Evolutionary conservation across 2,797 vertebrate genomes (phyloP).

Genomic region (Leucoraja ocellata): DNA sequence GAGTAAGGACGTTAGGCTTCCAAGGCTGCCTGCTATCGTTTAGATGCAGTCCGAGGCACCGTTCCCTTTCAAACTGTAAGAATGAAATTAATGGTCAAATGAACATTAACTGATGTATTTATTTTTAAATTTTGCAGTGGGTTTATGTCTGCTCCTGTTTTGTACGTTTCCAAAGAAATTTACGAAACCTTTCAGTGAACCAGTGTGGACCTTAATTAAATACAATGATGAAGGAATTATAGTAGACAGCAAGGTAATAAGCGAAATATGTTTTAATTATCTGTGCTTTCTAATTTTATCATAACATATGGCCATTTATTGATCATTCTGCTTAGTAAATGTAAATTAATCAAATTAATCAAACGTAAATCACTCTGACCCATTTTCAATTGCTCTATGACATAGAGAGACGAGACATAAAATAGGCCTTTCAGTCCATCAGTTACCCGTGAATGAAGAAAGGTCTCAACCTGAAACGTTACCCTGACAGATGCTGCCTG

Average conservation of each 20-base stretch:
- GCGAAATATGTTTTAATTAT: background rate
- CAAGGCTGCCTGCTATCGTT: too few species aligned
- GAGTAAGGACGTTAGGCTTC: too few species aligned
- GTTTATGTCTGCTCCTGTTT: background rate
- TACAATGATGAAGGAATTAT: background rate
- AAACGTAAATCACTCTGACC: background rate
- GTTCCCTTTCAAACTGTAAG: background rate
- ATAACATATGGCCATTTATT: background rate
- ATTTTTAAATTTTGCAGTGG: constrained; percentile 18
- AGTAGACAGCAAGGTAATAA: background rate
- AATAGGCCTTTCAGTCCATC: too few species aligned
- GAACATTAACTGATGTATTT: background rate
- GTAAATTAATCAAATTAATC: background rate
- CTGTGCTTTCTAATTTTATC: background rate
- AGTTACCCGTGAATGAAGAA: too few species aligned
- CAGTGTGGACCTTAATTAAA: background rate
- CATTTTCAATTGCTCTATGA: too few species aligned
- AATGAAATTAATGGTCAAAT: background rate
- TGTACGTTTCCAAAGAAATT: background rate
- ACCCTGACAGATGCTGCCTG: too few species aligned
- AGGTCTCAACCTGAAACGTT: too few species aligned
- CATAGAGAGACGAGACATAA: too few species aligned
- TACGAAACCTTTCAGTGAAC: background rate
- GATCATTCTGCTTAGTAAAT: background rate
- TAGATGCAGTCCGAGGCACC: too few species aligned